phyloP scores from a whole-genome alignment of 2,113 vertebrate genomes.

The Entomyzon cyanotis region DNA sequence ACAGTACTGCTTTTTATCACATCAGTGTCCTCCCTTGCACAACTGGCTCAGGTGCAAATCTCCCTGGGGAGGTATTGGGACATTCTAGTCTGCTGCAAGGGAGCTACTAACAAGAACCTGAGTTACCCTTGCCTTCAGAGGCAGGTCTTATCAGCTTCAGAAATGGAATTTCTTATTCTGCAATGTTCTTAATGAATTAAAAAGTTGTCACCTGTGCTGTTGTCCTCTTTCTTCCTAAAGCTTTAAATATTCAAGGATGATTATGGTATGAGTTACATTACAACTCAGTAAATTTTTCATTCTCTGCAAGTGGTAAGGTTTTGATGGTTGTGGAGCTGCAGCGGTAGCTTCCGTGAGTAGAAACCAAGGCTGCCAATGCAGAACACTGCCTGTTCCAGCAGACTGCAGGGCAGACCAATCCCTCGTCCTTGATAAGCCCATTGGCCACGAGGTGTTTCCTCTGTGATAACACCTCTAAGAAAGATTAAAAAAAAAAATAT shows the following conservation, averaged over 20 bases:
- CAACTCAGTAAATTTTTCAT: neutral
- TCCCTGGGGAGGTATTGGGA: neutral
- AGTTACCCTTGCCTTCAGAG: neutral
- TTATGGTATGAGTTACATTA: neutral
- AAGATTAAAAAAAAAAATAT: neutral
- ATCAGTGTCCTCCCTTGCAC: neutral
- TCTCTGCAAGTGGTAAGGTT: neutral
- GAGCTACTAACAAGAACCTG: neutral
- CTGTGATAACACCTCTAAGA: neutral
- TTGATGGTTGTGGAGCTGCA: neutral
- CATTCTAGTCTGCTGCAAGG: neutral
- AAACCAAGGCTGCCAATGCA: neutral
- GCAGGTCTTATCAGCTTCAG: neutral
- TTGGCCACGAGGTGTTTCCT: fast-evolving
- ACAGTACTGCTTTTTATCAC: neutral
- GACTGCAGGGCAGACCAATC: neutral
- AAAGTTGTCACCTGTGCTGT: neutral
- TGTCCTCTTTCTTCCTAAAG: neutral
- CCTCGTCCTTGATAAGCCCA: neutral
- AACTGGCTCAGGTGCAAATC: neutral
- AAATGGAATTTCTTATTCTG: neutral
- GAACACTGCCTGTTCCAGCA: neutral
- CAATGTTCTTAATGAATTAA: neutral
- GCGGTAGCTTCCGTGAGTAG: neutral
- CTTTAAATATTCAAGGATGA: neutral